Base-by-base conservation (phyloP, 2,888 invertebrate genomes). In the Eupithecia subfuscata region DNA sequence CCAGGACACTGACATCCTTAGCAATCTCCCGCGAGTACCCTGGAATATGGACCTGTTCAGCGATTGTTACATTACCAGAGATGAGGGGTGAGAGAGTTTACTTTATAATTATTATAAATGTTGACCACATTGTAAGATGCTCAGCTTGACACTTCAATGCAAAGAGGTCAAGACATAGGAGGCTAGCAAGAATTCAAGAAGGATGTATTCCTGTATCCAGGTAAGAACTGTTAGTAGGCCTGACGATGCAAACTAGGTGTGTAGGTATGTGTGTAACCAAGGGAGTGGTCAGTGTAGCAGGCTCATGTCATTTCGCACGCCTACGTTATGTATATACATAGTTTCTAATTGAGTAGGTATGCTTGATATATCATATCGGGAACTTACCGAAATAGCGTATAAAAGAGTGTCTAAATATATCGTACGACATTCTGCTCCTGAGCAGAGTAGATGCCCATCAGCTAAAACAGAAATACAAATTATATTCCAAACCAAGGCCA, bases 61-160 rank as follows among this genome's bases (percentile, higher is more conserved):
- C 68, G 75, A 60, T 72, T 68, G 48, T 7, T 43, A 67, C 52
- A 74, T 67, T 67, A 70, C 65, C 37, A 67, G 37, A 37, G 65
- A 67, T 67, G 65, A 67, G 40, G 65, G 65, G 65, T 67, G 65
- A 67, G 65, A 9, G 40, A 40, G 40, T 40, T 37, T 67, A 60
- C 25, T 60, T 56, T 12, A 25, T 60, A 5, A 60, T 25, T 14
- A 22, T 60, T 30, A 14, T 12, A 22, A 60, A 56, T 22, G 11
- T 12, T 22, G 52, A 52, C n/a, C 9, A n/a, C 9, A n/a, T n/a
- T 18, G n/a, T 52, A n/a, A 9, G n/a, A 52, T n/a, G 16, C 45
- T n/a, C 5, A 12, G 56, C 22, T 22, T 12, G 22, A 56, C 22
- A 22, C 22, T 56, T 11, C 22, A 56, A 56, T 22, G 12, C n/a